Conservation (phyloP, 2,888 invertebrate genomes). For the Cecidostiba fungosa region DNA sequence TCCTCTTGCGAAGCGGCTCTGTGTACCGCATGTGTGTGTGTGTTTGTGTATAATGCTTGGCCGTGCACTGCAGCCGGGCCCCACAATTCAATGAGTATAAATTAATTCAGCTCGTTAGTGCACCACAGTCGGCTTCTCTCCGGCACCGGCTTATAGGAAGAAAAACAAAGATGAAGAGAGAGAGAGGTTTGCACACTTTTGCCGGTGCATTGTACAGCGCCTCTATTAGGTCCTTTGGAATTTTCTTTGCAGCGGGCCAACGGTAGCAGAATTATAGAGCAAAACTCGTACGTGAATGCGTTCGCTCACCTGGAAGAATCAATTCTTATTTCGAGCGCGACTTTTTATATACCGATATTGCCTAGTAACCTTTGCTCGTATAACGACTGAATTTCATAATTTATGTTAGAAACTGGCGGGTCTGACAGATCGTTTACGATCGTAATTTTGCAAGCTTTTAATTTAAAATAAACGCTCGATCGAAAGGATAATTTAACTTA, state of each 20-base stretch:
- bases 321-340: background rate
- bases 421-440: background rate
- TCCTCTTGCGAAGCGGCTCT: background rate
- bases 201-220: background rate
- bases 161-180: slow-evolving; percentile 19
- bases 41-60: background rate
- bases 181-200: background rate
- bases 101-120: slow-evolving; percentile 75
- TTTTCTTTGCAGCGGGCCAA: background rate
- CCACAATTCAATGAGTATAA: slow-evolving; percentile 71
- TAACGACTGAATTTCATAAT: slow-evolving; percentile 8
- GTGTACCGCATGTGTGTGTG: background rate
- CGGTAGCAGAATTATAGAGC: background rate
- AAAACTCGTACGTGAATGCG: background rate
- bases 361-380: background rate
- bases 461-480: slow-evolving; percentile 37
- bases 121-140: background rate
- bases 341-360: background rate
- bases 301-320: background rate
- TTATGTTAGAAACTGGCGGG: background rate
- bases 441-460: background rate
- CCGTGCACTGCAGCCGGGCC: slow-evolving; percentile 5
- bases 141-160: background rate
- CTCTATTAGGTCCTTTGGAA: background rate
- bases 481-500: slow-evolving; percentile 16